A percentile compares a stretch with the other conserved stretches of the same genome.
These are phyloP conservation scores for Pipistrellus pipistrellus DNA, from an alignment of 2,797 vertebrate species.

Conservation along the genomic window DNA sequence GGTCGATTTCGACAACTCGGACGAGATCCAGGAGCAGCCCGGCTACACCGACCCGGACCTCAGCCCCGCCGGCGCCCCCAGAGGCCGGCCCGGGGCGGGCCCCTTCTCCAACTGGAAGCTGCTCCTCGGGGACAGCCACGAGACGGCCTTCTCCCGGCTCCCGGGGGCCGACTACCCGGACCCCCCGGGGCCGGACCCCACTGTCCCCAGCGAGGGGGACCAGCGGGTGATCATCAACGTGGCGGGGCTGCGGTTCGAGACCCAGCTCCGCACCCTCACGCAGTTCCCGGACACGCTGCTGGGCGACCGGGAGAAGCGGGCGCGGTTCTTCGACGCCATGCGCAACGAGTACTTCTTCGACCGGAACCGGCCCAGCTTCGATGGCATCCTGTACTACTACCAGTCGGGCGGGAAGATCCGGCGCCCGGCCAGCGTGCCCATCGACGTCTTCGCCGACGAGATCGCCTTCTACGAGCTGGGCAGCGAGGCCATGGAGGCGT, in stretches of 20 bases:
- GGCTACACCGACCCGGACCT: slow-evolving; percentile 92
- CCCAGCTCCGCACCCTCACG: slow-evolving; percentile 95
- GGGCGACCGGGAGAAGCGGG: slow-evolving; percentile 94
- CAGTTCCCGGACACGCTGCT: slow-evolving; percentile 97
- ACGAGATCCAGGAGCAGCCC: slow-evolving; percentile 94
- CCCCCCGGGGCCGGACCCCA: slow-evolving; percentile 91
- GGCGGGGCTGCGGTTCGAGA: slow-evolving; percentile 97
- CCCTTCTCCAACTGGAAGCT: slow-evolving; percentile 94
- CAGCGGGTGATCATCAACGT: slow-evolving; percentile 97
- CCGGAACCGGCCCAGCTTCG: slow-evolving; percentile 97
- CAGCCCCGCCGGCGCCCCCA: slow-evolving; percentile 84
- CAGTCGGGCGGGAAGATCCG: slow-evolving; percentile 97
- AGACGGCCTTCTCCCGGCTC: slow-evolving; percentile 94
- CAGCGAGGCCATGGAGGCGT: slow-evolving; percentile 96
- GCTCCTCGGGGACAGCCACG: slow-evolving; percentile 92
- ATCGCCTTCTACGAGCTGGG: slow-evolving; percentile 98
- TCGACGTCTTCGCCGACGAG: slow-evolving; percentile 97
- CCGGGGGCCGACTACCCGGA: slow-evolving; percentile 91
- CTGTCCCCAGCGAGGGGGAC: slow-evolving; percentile 92
- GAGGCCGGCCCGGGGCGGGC: slow-evolving; percentile 90
- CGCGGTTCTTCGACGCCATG: slow-evolving; percentile 97
- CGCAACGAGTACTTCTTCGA: slow-evolving; percentile 99
- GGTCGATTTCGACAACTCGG: slow-evolving; percentile 95
- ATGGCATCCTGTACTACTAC: slow-evolving; percentile 98
- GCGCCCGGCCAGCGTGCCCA: slow-evolving; percentile 96